phyloP scores from a whole-genome alignment of 2,888 invertebrate species.

The Eilema sororculum region DNA sequence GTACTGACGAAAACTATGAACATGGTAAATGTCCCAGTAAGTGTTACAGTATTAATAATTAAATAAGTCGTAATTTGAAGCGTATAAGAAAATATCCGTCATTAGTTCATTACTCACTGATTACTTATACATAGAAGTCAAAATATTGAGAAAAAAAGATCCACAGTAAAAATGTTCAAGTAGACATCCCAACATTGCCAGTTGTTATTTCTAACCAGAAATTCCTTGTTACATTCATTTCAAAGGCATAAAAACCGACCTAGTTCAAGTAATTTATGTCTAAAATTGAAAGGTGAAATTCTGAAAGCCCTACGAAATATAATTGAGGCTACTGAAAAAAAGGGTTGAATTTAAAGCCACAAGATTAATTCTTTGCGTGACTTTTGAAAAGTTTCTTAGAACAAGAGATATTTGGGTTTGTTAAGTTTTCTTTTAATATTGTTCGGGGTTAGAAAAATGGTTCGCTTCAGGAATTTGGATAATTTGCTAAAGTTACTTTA shows the following conservation, averaged over 20 bases:
- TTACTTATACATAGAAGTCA: neutral
- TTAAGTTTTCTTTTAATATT: conserved; percentile 40
- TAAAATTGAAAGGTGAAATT: conserved; percentile 38
- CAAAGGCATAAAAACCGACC: conserved; percentile 38
- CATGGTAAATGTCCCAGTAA: too few relatives aligned
- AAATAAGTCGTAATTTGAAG: neutral
- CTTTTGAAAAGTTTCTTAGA: conserved; percentile 41
- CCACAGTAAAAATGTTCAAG: neutral
- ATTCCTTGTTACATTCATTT: conserved; percentile 18
- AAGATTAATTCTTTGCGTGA: conserved; percentile 56
- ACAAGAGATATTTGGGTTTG: conserved; percentile 46
- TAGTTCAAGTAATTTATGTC: conserved; percentile 42
- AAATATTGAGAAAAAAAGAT: neutral
- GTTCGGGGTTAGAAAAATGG: conserved; percentile 34
- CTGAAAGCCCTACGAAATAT: conserved; percentile 46
- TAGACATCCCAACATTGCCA: neutral
- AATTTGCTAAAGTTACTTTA: conserved; percentile 18
- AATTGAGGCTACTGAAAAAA: conserved; percentile 41
- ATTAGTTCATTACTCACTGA: neutral
- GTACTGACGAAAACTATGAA: too few relatives aligned
- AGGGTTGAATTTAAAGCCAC: conserved; percentile 38
- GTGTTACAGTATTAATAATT: too few relatives aligned
- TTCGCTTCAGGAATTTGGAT: conserved; percentile 20
- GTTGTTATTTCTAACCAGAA: neutral
- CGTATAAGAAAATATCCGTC: neutral